Evolutionary conservation across 2,797 vertebrate species (phyloP).

Genomic region (Melanotaenia boesemani): DNA sequence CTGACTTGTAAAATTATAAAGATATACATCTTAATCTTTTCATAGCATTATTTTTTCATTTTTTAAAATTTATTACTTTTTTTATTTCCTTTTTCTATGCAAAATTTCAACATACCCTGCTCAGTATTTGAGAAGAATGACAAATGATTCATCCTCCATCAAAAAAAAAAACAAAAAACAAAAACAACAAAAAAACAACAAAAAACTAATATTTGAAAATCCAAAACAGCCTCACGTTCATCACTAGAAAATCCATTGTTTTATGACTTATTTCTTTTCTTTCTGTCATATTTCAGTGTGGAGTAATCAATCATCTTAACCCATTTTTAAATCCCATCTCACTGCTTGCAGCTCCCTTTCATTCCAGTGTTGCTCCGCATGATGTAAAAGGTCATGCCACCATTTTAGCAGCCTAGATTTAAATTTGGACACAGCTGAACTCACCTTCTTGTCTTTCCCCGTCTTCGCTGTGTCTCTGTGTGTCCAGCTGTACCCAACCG

Average conservation of each 20-base stretch:
- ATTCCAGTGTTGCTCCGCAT: slow-evolving; percentile 40
- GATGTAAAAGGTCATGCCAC: slow-evolving; percentile 12
- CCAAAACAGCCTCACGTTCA: slow-evolving; percentile 27
- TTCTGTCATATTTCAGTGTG: neutral
- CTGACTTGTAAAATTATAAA: neutral
- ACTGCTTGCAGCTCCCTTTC: slow-evolving; percentile 31
- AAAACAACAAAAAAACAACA: neutral
- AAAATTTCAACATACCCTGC: neutral
- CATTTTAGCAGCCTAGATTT: slow-evolving; percentile 9
- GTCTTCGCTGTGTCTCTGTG: neutral
- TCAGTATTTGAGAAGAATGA: neutral
- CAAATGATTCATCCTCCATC: neutral
- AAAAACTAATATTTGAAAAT: neutral
- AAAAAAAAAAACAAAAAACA: too few relatives aligned
- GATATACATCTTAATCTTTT: too few relatives aligned
- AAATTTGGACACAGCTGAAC: neutral
- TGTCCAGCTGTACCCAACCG: slow-evolving; percentile 90
- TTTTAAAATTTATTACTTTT: neutral
- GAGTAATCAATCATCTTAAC: slow-evolving; percentile 37
- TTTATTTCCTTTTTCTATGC: neutral
- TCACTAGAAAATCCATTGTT: slow-evolving; percentile 12
- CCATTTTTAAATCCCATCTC: slow-evolving; percentile 36
- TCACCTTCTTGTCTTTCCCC: neutral
- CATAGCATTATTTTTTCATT: neutral
- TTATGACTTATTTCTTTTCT: neutral